Evolutionary conservation across 1,140 invertebrate genomes (phyloP), one percentile per base, ranked within the genome.

Genomic region (Zaprionus lachaisei): DNA sequence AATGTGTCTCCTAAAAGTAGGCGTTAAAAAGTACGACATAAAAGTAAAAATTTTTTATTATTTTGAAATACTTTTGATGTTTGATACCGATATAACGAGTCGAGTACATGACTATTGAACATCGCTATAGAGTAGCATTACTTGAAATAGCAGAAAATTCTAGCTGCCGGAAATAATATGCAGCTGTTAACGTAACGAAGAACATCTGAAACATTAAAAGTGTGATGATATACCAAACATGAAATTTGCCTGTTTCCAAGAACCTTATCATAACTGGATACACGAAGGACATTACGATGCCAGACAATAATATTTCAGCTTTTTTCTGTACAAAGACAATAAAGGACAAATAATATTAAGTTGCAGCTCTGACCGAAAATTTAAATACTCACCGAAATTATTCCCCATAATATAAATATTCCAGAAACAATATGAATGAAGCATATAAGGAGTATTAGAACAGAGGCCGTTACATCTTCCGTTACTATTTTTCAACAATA

Each of bases 131-230:
- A 9, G 9, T 31, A 31, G 11, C 7, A 31, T 3, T 31, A 7
- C 20, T 20, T 20, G 20, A 0, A 3, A 11, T 11, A 0, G 11
- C 0, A 0, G 4, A 0, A 24, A 0, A 24, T 11, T 31, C 0
- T 31, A 4, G 2, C 31, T 34, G 9, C 2, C 9, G 9, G 31
- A 41, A 41, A n/a, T 41, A 41, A 41, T n/a, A 41, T 2, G 38
- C 38, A 41, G 0, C 5, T 41, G 38, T 5, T 2, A 41, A n/a
- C n/a, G n/a, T 41, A 7, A 41, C n/a, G 15, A 41, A 41, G 2
- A 41, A 0, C 38, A 41, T 41, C 5, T 41, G 38, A 6, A 2
- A 5, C 6, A n/a, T 2, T n/a, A 6, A 41, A 41, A 41, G 15
- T n/a, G 5, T 6, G 2, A 41, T n/a, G 38, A n/a, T 41, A 5